These are phyloP conservation scores for Sinocyclocheilus grahami DNA, from an alignment of 2,113 vertebrate species.

Conservation along the genomic window DNA sequence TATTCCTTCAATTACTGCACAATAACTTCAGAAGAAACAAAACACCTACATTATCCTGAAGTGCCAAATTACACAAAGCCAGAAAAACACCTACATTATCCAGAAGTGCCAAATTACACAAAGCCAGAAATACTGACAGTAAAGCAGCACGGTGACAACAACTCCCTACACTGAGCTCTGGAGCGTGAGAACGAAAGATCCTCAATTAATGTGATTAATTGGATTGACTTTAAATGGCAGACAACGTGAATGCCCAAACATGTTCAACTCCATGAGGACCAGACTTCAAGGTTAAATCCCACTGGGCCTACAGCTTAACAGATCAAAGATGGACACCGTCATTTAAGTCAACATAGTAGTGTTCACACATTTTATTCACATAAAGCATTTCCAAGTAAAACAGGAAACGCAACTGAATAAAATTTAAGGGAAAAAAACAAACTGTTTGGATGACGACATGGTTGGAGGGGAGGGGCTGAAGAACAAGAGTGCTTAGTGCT, in stretches of 20 bases:
- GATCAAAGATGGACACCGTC: conserved; percentile 58
- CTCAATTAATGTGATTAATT: conserved; percentile 28
- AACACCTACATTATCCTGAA: neutral
- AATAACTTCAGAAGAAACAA: neutral
- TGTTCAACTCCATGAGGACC: conserved; percentile 52
- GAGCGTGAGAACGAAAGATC: conserved; percentile 3
- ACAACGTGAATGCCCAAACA: conserved; percentile 45
- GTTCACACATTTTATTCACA: neutral
- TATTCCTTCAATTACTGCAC: neutral
- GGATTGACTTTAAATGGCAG: conserved; percentile 47
- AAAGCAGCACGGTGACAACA: neutral
- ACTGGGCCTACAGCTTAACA: conserved; percentile 55
- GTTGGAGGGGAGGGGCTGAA: neutral
- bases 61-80: neutral
- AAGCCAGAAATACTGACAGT: neutral
- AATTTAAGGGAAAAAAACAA: neutral
- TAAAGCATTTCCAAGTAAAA: neutral
- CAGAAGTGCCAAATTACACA: neutral
- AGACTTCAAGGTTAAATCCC: conserved; percentile 58
- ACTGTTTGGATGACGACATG: neutral
- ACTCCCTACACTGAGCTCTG: conserved; percentile 17
- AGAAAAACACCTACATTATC: neutral
- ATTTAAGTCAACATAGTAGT: neutral
- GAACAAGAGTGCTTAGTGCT: neutral
- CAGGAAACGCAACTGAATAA: neutral